These are phyloP conservation scores for Cynoglossus semilaevis DNA, from an alignment of 2,113 vertebrate genomes.

Conservation along the genomic window DNA sequence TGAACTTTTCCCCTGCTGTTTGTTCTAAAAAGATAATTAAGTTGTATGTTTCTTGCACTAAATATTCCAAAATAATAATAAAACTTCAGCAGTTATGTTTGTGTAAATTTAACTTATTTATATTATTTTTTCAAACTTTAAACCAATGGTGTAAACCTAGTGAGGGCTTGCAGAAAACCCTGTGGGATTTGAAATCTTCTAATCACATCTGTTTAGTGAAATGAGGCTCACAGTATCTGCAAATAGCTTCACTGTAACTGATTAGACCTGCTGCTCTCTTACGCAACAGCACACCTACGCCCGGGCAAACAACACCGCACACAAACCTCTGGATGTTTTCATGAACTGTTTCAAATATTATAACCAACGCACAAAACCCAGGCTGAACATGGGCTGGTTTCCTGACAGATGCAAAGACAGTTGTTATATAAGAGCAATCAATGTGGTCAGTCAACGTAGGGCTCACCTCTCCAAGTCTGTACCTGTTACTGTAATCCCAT, in stretches of 20 bases:
- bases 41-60: constrained; percentile 9
- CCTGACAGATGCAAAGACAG: constrained; percentile 18
- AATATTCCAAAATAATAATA: constrained; percentile 5
- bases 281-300: constrained; percentile 43
- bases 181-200: background rate
- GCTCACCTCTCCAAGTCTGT: background rate
- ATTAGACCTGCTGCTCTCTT: constrained; percentile 34
- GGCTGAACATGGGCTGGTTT: constrained; percentile 30
- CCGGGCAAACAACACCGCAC: constrained; percentile 17
- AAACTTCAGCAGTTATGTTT: background rate
- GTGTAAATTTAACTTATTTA: no score
- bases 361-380: constrained; percentile 28
- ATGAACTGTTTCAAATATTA: constrained; percentile 44
- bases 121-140: no score
- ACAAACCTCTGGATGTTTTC: constrained; percentile 33
- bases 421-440: constrained; percentile 17
- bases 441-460: constrained; percentile 18
- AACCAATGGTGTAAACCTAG: background rate
- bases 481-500: constrained; percentile 41
- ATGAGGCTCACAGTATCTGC: constrained; percentile 15
- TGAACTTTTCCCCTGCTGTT: constrained; percentile 9
- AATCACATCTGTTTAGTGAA: constrained; percentile 15
- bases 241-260: constrained; percentile 13
- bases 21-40: constrained; percentile 17
- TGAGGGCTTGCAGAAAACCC: background rate